Percentiles rank a stretch among this genome's conserved stretches.
These are phyloP conservation scores for Stenoptilia bipunctidactyla DNA, from an alignment of 2,888 invertebrate species.

Conservation along the genomic window DNA sequence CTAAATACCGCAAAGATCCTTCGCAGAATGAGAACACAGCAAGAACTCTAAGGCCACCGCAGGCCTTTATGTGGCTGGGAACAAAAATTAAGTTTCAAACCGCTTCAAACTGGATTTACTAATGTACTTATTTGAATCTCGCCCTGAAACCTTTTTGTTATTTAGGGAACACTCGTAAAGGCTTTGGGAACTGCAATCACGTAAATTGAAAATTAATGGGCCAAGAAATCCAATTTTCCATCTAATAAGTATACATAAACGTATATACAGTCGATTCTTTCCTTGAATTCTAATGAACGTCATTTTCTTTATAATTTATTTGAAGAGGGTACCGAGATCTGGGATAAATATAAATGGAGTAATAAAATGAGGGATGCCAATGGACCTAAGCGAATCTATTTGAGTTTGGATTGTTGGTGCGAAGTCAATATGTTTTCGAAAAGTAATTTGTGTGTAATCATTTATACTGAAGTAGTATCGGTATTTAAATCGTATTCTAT, in stretches of 20 bases:
- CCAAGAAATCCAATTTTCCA: conserved; percentile 67
- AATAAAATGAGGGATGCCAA: too few species aligned
- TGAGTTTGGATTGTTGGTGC: too few species aligned
- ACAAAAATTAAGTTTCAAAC: conserved; percentile 11
- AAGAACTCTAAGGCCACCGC: too few species aligned
- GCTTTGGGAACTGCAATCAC: conserved; percentile 69
- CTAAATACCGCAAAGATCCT: too few species aligned
- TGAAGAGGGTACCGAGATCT: background rate
- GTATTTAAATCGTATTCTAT: too few species aligned
- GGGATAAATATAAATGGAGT: too few species aligned
- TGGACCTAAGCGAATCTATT: too few species aligned
- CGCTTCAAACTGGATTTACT: conserved; percentile 22
- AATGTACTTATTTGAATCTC: conserved; percentile 53
- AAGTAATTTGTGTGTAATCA: too few species aligned
- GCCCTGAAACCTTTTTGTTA: conserved; percentile 52
- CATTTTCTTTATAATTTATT: conserved; percentile 11
- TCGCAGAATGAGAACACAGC: too few species aligned
- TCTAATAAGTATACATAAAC: conserved; percentile 12
- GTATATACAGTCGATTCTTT: conserved; percentile 10
- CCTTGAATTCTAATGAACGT: conserved; percentile 12
- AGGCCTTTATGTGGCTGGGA: background rate
- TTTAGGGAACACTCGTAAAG: conserved; percentile 50
- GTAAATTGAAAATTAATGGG: conserved; percentile 70
- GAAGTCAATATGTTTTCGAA: too few species aligned
- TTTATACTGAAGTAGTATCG: too few species aligned